Conservation (phyloP, 2,113 vertebrate species). For the Bubo bubo region DNA sequence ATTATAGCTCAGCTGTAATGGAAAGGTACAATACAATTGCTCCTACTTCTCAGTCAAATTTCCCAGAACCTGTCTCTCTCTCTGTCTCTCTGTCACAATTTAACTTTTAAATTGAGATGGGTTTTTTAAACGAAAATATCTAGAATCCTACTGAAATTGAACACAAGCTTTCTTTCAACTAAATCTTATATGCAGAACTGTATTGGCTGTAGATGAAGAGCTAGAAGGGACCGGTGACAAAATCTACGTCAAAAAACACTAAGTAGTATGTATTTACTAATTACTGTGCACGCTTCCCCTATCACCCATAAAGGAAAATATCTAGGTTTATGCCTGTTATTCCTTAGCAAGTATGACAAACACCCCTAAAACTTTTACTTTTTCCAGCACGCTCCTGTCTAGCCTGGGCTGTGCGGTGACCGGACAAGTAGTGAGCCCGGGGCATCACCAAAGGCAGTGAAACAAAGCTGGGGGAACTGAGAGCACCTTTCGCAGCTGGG, state of each 20-base stretch:
- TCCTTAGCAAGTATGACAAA: background rate
- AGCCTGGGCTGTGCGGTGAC: background rate
- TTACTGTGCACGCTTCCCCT: background rate
- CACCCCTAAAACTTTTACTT: background rate
- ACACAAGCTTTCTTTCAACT: background rate
- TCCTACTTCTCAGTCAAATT: slow-evolving; percentile 57
- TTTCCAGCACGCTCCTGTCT: background rate
- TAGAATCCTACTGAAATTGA: slow-evolving; percentile 26
- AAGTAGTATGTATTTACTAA: background rate
- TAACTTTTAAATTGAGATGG: slow-evolving; percentile 45
- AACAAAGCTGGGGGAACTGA: background rate
- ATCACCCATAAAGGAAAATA: background rate
- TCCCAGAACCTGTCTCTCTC: slow-evolving; percentile 25
- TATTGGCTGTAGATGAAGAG: background rate
- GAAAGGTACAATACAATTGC: slow-evolving; percentile 58
- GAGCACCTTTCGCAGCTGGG: background rate
- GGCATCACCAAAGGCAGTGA: background rate
- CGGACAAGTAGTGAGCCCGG: background rate
- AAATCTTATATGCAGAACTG: background rate
- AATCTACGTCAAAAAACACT: background rate
- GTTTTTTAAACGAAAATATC: background rate
- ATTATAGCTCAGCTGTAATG: slow-evolving; percentile 39
- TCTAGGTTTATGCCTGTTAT: background rate
- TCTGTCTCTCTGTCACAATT: slow-evolving; percentile 44
- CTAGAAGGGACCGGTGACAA: background rate